These are phyloP conservation scores for Chrysolina haemoptera DNA, from an alignment of 2,888 invertebrate species.

Conservation along the genomic window DNA sequence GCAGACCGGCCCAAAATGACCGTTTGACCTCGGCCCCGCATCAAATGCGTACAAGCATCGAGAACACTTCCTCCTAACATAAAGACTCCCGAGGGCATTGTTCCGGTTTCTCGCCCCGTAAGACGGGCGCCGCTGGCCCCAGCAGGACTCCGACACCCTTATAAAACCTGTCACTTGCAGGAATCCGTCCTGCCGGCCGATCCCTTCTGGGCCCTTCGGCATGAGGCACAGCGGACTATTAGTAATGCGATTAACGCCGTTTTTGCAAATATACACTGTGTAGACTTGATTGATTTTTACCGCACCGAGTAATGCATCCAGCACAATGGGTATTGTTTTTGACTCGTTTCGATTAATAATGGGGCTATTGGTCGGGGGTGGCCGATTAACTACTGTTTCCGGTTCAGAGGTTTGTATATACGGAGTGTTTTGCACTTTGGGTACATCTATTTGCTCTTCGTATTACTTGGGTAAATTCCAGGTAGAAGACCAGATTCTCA, in stretches of 20 bases:
- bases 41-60: constrained; percentile 5
- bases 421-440: constrained; percentile 13
- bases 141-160: constrained; percentile 68
- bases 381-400: constrained; percentile 35
- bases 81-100: constrained; percentile 45
- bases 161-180: constrained; percentile 69
- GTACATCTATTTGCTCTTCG: background rate
- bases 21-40: constrained; percentile 19
- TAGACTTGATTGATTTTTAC: constrained; percentile 67
- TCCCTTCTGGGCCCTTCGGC: constrained; percentile 56
- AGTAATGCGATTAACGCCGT: constrained; percentile 69
- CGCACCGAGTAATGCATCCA: constrained; percentile 53
- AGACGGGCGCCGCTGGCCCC: constrained; percentile 62
- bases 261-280: constrained; percentile 63
- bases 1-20: background rate
- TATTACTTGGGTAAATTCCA: no score
- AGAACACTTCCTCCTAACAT: constrained; percentile 17
- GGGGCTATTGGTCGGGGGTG: constrained; percentile 34
- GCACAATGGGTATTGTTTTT: constrained; percentile 57
- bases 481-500: no score
- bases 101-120: constrained; percentile 59
- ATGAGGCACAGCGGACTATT: constrained; percentile 61
- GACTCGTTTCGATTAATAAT: constrained; percentile 57
- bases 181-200: constrained; percentile 59
- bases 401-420: constrained; percentile 31